These are phyloP conservation scores for Trachelipus rathkii DNA, from an alignment of 1,140 invertebrate species.

Conservation along the genomic window DNA sequence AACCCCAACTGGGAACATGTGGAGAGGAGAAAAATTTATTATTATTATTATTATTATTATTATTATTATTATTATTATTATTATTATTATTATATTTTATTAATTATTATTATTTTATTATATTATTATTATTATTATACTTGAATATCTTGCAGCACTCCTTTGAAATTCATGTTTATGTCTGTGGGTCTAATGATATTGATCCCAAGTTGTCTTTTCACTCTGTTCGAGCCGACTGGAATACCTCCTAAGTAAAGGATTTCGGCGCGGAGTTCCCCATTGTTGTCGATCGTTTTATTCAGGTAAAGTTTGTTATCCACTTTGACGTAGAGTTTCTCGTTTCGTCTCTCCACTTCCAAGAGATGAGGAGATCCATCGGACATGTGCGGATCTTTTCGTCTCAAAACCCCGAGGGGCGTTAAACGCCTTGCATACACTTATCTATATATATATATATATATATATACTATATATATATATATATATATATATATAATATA, in stretches of 20 bases:
- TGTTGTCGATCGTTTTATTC: constrained; percentile 73
- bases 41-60: no score
- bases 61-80: no score
- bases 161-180: constrained; percentile 72
- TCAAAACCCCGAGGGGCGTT: no score
- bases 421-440: no score
- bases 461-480: no score
- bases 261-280: constrained; percentile 72
- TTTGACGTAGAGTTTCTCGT: constrained; percentile 72
- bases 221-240: constrained; percentile 54
- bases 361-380: constrained; percentile 80
- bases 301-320: constrained; percentile 83
- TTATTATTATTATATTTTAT: no score
- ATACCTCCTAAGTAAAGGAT: constrained; percentile 73
- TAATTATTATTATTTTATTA: no score
- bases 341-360: constrained; percentile 74
- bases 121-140: no score
- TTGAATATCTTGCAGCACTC: constrained; percentile 89
- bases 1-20: no score
- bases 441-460: no score
- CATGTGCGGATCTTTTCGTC: constrained; percentile 71
- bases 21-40: no score
- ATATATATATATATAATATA: no score
- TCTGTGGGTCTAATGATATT: constrained; percentile 48
- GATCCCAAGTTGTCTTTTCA: constrained; percentile 49